Evolutionary conservation across 2,888 invertebrate genomes (phyloP), one percentile per base, ranked within the genome.

Genomic region (Spodoptera picta): DNA sequence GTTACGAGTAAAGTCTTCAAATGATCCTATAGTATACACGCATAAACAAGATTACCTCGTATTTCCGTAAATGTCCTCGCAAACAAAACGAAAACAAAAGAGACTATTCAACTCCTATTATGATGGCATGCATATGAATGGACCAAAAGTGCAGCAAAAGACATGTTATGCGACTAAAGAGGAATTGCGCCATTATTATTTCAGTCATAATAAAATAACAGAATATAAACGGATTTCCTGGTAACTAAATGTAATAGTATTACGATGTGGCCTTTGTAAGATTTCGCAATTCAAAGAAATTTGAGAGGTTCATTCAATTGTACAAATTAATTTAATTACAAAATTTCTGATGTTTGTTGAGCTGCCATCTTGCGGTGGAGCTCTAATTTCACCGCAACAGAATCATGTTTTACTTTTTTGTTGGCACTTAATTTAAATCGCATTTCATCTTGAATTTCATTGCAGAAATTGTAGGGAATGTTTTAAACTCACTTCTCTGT

Each of bases 171-270:
- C 45, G 14, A 44, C 9, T 5, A 45, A 27, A 51, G 9, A 42
- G 1, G 27, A 48, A 62, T 44, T 59, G 56, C 11, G 2, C 52
- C 23, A 42, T 42, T 42, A 43, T 43, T 49, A 62, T 54, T 57
- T 45, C 27, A 51, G 9, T 45, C 19, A 5, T 63, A 63, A 54
- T 65, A 53, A 62, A 60, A 63, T 75, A 60, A 60, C n/a, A 7
- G 47, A 70, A 64, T 60, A 64, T 60, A 50, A 69, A 67, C 51
- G 14, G 11, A 19, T 31, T 12, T 10, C 50, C 60, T 23, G 51
- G 56, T 60, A 58, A 63, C 51, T 47, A 65, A 63, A 27, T 24
- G 43, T 76, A 75, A 75, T 69, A 54, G 24, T 27, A 67, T 77
- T 63, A 73, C 24, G 49, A 51, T 59, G 48, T 45, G 49, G 49